These are phyloP conservation scores for Brenthis daphne DNA, from an alignment of 2,888 invertebrate species.

Conservation along the genomic window DNA sequence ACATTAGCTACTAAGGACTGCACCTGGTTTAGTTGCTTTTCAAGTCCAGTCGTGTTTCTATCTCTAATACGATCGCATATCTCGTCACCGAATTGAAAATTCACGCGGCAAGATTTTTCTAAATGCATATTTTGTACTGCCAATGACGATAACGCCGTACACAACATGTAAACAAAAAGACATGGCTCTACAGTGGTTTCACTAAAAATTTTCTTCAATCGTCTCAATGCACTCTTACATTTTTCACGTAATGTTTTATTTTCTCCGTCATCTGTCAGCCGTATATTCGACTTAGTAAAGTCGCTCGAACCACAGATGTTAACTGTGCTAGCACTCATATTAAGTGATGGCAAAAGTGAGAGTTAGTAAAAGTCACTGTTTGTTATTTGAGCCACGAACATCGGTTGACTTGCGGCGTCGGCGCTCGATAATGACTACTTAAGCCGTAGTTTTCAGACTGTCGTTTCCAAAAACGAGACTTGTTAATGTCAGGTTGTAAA, in stretches of 20 bases:
- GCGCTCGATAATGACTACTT: constrained; percentile 60
- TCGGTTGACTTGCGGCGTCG: constrained; percentile 50
- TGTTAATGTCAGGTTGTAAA: constrained; percentile 72
- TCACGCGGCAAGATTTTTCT: constrained; percentile 83
- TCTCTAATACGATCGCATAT: constrained; percentile 77
- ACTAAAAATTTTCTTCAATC: constrained; percentile 59
- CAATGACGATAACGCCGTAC: constrained; percentile 84
- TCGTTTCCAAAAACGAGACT: constrained; percentile 74
- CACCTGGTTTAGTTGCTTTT: constrained; percentile 66
- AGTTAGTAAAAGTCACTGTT: constrained; percentile 62
- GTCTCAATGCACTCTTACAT: constrained; percentile 61
- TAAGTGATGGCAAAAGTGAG: constrained; percentile 56
- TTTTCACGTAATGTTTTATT: constrained; percentile 61
- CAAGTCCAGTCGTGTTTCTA: constrained; percentile 70
- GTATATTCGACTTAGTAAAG: constrained; percentile 66
- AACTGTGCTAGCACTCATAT: constrained; percentile 63
- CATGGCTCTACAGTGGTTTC: constrained; percentile 86
- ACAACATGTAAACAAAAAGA: constrained; percentile 84
- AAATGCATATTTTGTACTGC: constrained; percentile 82
- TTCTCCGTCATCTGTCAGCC: constrained; percentile 56
- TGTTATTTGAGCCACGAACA: constrained; percentile 57
- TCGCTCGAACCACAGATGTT: constrained; percentile 54
- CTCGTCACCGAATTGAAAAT: constrained; percentile 74
- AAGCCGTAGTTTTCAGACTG: constrained; percentile 65
- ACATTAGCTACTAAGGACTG: constrained; percentile 79